phyloP scores from a whole-genome alignment of 2,888 invertebrate species.

The Ophioninae sp. region DNA sequence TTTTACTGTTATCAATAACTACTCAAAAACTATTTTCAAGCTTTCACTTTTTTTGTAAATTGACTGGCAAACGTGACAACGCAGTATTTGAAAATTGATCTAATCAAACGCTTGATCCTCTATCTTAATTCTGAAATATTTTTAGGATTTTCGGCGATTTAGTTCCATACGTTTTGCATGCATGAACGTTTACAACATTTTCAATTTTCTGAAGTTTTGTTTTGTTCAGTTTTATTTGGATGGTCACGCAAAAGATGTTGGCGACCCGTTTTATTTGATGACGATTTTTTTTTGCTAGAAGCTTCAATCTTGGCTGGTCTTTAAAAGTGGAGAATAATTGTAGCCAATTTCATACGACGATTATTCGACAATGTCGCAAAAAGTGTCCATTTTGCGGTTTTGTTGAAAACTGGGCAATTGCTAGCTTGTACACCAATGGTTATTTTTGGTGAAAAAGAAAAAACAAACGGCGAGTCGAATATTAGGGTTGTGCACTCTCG shows the following conservation, averaged over 20 bases:
- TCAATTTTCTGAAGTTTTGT: too few relatives aligned
- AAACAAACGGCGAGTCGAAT: neutral
- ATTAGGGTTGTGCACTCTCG: neutral
- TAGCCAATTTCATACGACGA: neutral
- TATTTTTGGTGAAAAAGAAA: neutral
- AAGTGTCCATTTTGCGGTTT: neutral
- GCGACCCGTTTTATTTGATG: neutral
- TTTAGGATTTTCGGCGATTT: too few relatives aligned
- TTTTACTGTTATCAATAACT: too few relatives aligned
- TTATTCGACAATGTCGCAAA: neutral
- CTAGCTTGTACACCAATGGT: neutral
- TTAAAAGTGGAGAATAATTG: neutral
- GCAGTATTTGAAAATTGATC: too few relatives aligned
- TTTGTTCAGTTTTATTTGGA: too few relatives aligned
- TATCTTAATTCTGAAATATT: too few relatives aligned
- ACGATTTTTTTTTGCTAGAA: neutral
- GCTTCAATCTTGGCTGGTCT: neutral
- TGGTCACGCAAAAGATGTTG: neutral
- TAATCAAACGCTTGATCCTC: too few relatives aligned
- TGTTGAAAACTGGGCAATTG: neutral
- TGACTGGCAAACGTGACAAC: too few relatives aligned
- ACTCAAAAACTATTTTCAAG: too few relatives aligned
- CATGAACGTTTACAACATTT: too few relatives aligned
- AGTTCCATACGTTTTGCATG: too few relatives aligned
- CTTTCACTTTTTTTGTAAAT: too few relatives aligned